Percentiles rank a stretch among this genome's conserved stretches.
phyloP scores from a whole-genome alignment of 2,113 vertebrate genomes.

The Plotosus lineatus region DNA sequence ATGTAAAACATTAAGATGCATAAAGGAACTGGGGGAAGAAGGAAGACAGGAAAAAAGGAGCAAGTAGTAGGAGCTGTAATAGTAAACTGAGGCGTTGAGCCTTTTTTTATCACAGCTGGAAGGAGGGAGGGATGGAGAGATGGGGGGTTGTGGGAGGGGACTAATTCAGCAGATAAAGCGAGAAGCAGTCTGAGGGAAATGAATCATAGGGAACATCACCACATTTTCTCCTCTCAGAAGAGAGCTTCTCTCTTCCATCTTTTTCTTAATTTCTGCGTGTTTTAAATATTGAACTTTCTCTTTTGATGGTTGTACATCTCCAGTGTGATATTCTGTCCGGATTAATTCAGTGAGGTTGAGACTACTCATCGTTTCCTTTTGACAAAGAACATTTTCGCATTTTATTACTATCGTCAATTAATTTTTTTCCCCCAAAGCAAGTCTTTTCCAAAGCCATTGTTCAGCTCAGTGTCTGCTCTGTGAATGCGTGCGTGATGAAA shows the following conservation, averaged over 20 bases:
- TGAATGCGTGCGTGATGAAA: slow-evolving; percentile 18
- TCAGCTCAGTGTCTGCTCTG: background rate
- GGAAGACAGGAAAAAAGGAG: background rate
- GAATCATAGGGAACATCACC: slow-evolving; percentile 63
- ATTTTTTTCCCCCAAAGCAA: background rate
- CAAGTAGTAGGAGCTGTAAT: background rate
- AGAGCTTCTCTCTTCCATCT: slow-evolving; percentile 62
- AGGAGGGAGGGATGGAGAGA: slow-evolving; percentile 59
- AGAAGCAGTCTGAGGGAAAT: slow-evolving; percentile 69
- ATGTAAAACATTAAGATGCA: background rate
- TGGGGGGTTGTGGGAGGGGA: slow-evolving; percentile 43
- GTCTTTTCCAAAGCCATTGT: slow-evolving; percentile 1
- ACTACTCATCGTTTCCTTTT: slow-evolving; percentile 21
- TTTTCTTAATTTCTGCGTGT: slow-evolving; percentile 40
- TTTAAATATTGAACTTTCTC: slow-evolving; percentile 1
- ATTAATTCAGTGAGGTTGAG: slow-evolving; percentile 10
- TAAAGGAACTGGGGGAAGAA: slow-evolving; percentile 23
- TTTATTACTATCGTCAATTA: slow-evolving; percentile 38
- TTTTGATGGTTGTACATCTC: background rate
- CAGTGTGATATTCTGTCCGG: background rate
- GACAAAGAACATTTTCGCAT: background rate
- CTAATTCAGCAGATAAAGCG: slow-evolving; percentile 40
- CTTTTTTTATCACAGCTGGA: slow-evolving; percentile 71
- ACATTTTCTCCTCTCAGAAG: slow-evolving; percentile 49
- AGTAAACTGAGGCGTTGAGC: slow-evolving; percentile 57